Evolutionary conservation across 1,140 invertebrate genomes (phyloP).

Genomic region (Pseudomyrmex sp.): DNA sequence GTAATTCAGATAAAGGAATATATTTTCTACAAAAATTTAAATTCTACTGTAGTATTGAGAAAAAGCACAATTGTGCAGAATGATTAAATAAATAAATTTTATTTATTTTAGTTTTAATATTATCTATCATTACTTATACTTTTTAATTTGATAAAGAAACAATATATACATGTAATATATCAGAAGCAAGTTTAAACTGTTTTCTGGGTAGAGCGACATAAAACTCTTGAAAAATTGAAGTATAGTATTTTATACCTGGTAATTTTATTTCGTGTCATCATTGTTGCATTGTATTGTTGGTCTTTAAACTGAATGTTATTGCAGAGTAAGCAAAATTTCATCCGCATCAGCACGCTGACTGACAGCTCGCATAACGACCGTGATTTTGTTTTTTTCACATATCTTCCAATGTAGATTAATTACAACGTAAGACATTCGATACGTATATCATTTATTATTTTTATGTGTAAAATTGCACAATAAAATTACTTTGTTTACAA

Average conservation of each 20-base stretch:
- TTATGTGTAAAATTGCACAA: not conserved
- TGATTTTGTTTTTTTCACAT: slow-evolving; percentile 55
- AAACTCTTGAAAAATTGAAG: not conserved
- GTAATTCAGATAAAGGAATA: no score
- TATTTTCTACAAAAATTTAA: no score
- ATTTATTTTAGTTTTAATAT: slow-evolving; percentile 1
- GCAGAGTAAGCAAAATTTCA: slow-evolving; percentile 63
- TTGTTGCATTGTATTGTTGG: slow-evolving; percentile 37
- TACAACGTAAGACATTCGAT: not conserved
- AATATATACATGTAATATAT: not conserved
- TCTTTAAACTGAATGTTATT: slow-evolving; percentile 53
- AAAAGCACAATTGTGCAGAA: no score
- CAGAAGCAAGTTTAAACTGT: not conserved
- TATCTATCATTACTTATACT: no score
- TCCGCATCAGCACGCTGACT: slow-evolving; percentile 57
- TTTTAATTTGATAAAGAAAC: not conserved
- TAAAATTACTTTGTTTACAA: slow-evolving; percentile 7
- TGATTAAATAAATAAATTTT: not conserved
- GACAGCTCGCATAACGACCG: slow-evolving; percentile 57
- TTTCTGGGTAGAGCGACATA: no score
- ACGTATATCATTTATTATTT: not conserved
- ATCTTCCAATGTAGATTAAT: not conserved
- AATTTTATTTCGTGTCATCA: slow-evolving; percentile 32
- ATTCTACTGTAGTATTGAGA: no score
- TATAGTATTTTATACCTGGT: slow-evolving; percentile 26